Evolutionary conservation across 2,113 vertebrate genomes (phyloP), one percentile per base, ranked within the genome.

Genomic region (Anoura caudifer): DNA sequence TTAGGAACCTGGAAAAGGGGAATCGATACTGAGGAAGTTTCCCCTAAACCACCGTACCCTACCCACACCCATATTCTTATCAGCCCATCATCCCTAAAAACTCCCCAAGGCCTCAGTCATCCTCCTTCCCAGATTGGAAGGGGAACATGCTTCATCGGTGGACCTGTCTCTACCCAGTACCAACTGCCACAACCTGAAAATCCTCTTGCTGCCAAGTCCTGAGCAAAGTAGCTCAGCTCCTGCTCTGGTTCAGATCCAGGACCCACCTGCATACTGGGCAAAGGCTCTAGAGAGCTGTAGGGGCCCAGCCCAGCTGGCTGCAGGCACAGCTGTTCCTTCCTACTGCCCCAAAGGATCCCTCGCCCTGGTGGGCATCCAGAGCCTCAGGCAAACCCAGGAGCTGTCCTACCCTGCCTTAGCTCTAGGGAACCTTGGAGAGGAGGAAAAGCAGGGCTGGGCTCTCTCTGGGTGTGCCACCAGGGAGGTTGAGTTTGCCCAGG

Each of bases 121-220:
- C 36, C 43, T 92, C 47, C 36, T 82, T 91, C 65, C 67, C 87
- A 84, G 87, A 80, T 67, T 80, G 24, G 41, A 90, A 61, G 65
- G 22, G 54, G 22, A 94, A 16, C 91, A 65, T 50, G 96, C 54
- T 82, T 24, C 77, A 95, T 77, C 94, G 76, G 56, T 9, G 20
- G 69, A 95, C 83, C 93, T 87, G 91, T 97, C 79, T 59, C 96
- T 54, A 87, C 90, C 92, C 20, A 28, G 85, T 59, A 90, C 93
- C 87, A 91, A 63, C 94, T 84, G 96, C 82, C 90, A 93, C 94
- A 97, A 97, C 96, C 86, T 97, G 96, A 97, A 97, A 97, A 96
- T 97, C 95, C 70, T 96, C 95, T 96, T 72, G 76, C 86, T 86
- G 83, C 83, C 89, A 80, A 72, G 45, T 24, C 56, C 56, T 24